These are phyloP conservation scores for Megalonaias nervosa DNA, from an alignment of 1,140 invertebrate species.

Conservation along the genomic window DNA sequence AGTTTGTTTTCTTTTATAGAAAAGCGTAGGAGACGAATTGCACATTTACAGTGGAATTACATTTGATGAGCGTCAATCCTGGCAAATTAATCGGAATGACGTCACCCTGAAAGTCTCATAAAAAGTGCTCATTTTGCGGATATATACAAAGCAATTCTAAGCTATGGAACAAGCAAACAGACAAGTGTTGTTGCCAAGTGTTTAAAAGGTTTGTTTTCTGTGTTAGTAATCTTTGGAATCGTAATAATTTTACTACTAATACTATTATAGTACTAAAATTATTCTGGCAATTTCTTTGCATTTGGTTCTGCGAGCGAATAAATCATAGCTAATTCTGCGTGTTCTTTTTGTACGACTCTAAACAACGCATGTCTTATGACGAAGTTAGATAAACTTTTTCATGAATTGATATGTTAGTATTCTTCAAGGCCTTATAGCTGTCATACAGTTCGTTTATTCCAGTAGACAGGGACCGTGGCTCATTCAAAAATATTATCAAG, in stretches of 20 bases:
- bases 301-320: not conserved
- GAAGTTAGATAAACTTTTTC: not conserved
- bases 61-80: conserved; percentile 1
- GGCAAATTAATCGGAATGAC: conserved; percentile 5
- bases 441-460: too few relatives aligned
- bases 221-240: not conserved
- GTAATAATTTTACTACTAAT: not conserved
- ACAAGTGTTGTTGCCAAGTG: conserved; percentile 19
- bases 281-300: not conserved
- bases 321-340: not conserved
- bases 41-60: conserved; percentile 27
- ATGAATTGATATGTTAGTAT: too few relatives aligned
- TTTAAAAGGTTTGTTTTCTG: conserved; percentile 21
- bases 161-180: not conserved
- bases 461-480: not conserved
- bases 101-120: conserved; percentile 10
- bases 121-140: conserved; percentile 23
- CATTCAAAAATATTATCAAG: not conserved
- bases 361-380: not conserved
- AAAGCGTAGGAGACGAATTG: too few relatives aligned
- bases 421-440: too few relatives aligned
- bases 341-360: not conserved
- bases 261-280: too few relatives aligned
- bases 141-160: conserved; percentile 13
- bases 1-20: too few relatives aligned